Percentiles rank a stretch among this genome's conserved stretches.
Conservation (phyloP, 2,113 vertebrate species). For the Clarias gariepinus region DNA sequence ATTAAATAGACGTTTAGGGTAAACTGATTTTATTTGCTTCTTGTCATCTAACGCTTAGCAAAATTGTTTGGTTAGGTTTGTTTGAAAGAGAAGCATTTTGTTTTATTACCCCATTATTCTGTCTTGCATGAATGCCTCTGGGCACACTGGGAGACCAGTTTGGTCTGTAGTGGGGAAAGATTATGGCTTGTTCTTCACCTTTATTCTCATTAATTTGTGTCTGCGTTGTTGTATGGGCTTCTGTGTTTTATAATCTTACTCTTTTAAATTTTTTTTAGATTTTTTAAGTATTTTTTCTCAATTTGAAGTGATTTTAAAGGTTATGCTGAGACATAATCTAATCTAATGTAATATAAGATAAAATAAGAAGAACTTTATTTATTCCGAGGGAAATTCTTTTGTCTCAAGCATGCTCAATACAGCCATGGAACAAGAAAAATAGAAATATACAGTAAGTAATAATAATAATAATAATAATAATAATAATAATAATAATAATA, state of each 20-base stretch:
- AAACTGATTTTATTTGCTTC: background rate
- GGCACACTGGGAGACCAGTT: background rate
- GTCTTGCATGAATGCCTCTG: background rate
- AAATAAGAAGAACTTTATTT: no score
- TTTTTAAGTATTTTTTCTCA: background rate
- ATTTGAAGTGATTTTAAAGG: no score
- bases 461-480: no score
- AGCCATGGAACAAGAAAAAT: no score
- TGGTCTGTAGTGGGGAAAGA: background rate
- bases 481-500: no score
- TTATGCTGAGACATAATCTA: no score
- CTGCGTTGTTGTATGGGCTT: background rate
- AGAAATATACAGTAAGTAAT: no score
- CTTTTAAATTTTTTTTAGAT: constrained; percentile 19
- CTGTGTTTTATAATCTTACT: background rate
- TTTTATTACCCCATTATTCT: background rate
- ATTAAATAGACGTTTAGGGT: background rate
- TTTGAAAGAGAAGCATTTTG: background rate
- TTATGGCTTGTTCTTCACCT: background rate
- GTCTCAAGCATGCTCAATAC: no score
- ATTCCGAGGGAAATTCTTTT: no score
- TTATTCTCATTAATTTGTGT: background rate
- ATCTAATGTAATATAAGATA: no score
- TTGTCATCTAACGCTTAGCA: background rate
- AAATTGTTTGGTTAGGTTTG: background rate